Percentiles rank a stretch among this genome's conserved stretches.
These are phyloP conservation scores for Osmoderma eremita DNA, from an alignment of 2,888 invertebrate species.

Conservation along the genomic window DNA sequence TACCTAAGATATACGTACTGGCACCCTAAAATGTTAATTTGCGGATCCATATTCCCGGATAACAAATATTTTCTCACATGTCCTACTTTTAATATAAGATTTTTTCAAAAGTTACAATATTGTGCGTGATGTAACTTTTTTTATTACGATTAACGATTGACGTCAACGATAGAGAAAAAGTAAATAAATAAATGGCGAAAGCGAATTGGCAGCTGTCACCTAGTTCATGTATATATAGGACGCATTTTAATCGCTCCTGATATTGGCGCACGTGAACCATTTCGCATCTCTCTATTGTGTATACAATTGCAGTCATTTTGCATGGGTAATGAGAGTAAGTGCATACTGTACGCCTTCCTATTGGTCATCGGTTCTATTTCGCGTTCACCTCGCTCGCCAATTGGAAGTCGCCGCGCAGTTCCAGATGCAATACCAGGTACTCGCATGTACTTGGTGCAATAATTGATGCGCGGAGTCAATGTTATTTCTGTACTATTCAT, in stretches of 20 bases:
- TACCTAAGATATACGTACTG: too few species aligned
- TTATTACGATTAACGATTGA: background rate
- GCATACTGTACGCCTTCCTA: constrained; percentile 45
- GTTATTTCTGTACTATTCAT: constrained; percentile 30
- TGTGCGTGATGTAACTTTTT: too few species aligned
- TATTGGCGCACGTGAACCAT: constrained; percentile 23
- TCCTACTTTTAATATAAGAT: too few species aligned
- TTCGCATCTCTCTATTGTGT: constrained; percentile 2
- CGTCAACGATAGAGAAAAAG: constrained; percentile 11
- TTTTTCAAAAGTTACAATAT: too few species aligned
- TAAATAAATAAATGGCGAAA: background rate
- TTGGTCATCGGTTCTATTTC: constrained; percentile 46
- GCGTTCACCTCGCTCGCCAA: constrained; percentile 45
- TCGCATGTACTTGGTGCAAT: constrained; percentile 31
- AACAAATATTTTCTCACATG: background rate
- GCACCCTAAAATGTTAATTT: too few species aligned
- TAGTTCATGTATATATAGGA: background rate
- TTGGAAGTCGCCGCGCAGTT: constrained; percentile 45
- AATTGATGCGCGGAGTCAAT: constrained; percentile 39
- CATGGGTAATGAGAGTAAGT: constrained; percentile 46
- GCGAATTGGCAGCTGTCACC: constrained; percentile 13
- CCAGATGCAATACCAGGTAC: constrained; percentile 37
- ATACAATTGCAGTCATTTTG: constrained; percentile 40
- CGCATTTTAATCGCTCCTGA: constrained; percentile 10
- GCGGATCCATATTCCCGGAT: too few species aligned